Percentiles rank a stretch among this genome's conserved stretches.
Conservation (phyloP, 2,888 invertebrate species). For the Psylliodes chrysocephalus region DNA sequence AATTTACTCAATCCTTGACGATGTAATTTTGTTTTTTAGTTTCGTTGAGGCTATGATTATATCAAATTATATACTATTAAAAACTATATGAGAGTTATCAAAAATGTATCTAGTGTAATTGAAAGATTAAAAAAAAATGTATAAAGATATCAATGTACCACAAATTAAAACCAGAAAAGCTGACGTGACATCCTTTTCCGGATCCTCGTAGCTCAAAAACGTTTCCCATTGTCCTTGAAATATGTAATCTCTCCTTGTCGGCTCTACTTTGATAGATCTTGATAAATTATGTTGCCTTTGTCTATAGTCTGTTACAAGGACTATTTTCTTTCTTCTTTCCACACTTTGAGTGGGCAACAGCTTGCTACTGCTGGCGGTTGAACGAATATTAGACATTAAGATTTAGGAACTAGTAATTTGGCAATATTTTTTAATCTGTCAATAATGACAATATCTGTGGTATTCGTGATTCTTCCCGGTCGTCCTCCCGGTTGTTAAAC, state of each 20-base stretch:
- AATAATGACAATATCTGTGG: too few relatives aligned
- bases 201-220: slow-evolving; percentile 6
- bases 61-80: too few relatives aligned
- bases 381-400: too few relatives aligned
- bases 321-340: slow-evolving; percentile 7
- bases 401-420: too few relatives aligned
- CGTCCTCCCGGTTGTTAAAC: too few relatives aligned
- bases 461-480: too few relatives aligned
- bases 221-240: neutral
- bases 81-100: too few relatives aligned
- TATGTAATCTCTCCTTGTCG: slow-evolving; percentile 5
- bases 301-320: neutral
- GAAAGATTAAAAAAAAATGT: neutral
- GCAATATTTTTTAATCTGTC: too few relatives aligned
- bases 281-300: neutral
- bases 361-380: neutral
- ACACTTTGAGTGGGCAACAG: neutral
- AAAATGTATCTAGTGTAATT: too few relatives aligned
- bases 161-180: neutral
- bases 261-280: neutral
- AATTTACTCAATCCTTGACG: too few relatives aligned
- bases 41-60: too few relatives aligned
- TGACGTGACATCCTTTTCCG: neutral
- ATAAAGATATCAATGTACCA: neutral
- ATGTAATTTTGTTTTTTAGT: too few relatives aligned